Percentiles rank a stretch among this genome's conserved stretches.
Conservation (phyloP, 2,113 vertebrate species). For the Porphyrio hochstetteri region DNA sequence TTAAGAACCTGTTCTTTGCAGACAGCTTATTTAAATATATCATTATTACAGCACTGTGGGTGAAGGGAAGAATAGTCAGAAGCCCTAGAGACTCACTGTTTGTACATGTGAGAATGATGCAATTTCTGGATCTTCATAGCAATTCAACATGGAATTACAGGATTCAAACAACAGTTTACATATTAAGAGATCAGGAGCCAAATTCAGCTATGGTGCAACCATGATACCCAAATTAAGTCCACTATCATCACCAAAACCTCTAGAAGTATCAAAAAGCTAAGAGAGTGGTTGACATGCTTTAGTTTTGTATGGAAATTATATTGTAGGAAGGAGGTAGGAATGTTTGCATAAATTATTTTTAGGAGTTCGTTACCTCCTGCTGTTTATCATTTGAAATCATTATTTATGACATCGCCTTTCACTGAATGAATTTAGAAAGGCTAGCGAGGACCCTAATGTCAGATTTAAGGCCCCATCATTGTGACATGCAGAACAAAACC, state of each 20-base stretch:
- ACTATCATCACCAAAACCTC: not conserved
- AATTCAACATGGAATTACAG: slow-evolving; percentile 75
- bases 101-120: slow-evolving; percentile 80
- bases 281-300: not conserved
- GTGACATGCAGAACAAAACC: not conserved
- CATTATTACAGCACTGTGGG: slow-evolving; percentile 72
- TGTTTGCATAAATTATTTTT: not conserved
- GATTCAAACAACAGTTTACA: slow-evolving; percentile 61
- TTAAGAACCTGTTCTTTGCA: slow-evolving; percentile 53
- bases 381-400: not conserved
- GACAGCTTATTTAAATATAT: slow-evolving; percentile 75
- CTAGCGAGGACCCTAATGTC: not conserved
- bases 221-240: not conserved
- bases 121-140: slow-evolving; percentile 77
- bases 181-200: slow-evolving; percentile 40
- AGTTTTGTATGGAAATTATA: not conserved
- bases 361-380: not conserved
- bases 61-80: slow-evolving; percentile 71
- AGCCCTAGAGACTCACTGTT: slow-evolving; percentile 79
- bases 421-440: not conserved
- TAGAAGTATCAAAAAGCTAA: not conserved
- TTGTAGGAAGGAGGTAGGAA: not conserved
- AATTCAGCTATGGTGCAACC: not conserved
- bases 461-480: not conserved
- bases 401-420: not conserved